Percentiles rank a stretch among this genome's conserved stretches.
Conservation (phyloP, 2,113 vertebrate genomes). For the Xenopus laevis region DNA sequence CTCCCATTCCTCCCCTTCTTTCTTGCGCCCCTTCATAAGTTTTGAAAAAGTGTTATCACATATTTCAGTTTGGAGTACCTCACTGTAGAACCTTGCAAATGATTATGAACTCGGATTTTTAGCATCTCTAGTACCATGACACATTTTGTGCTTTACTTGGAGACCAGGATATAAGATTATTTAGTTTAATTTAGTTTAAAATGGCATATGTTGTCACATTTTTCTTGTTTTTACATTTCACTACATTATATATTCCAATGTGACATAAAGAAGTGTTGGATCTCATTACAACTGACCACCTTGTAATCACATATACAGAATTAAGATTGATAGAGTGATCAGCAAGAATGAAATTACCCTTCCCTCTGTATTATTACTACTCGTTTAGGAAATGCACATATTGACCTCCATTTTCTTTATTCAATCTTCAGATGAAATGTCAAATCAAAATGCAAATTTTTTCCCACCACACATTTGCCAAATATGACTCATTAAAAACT, state of each 20-base stretch:
- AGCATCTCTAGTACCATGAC: too few relatives aligned
- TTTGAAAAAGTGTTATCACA: too few relatives aligned
- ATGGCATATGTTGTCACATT: too few relatives aligned
- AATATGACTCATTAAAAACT: constrained; percentile 60
- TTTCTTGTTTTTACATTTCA: not conserved
- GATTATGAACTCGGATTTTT: too few relatives aligned
- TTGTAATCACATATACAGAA: constrained; percentile 56
- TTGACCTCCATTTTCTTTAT: constrained; percentile 73
- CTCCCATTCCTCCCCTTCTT: too few relatives aligned
- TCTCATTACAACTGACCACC: constrained; percentile 57
- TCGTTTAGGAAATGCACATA: constrained; percentile 71
- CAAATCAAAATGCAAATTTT: constrained; percentile 67
- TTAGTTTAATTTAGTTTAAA: too few relatives aligned
- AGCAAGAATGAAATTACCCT: constrained; percentile 67
- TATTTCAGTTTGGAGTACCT: too few relatives aligned
- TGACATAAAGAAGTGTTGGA: constrained; percentile 26
- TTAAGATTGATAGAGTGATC: constrained; percentile 64
- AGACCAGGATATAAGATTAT: too few relatives aligned
- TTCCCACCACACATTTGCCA: constrained; percentile 51
- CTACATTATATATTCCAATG: constrained; percentile 45
- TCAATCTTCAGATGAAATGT: constrained; percentile 69
- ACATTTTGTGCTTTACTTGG: too few relatives aligned
- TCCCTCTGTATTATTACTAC: constrained; percentile 63
- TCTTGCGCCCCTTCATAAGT: too few relatives aligned
- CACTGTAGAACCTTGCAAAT: too few relatives aligned